Percentiles rank a stretch among this genome's conserved stretches.
Evolutionary conservation across 2,797 vertebrate genomes (phyloP).

Genomic region (Loriculus beryllinus): DNA sequence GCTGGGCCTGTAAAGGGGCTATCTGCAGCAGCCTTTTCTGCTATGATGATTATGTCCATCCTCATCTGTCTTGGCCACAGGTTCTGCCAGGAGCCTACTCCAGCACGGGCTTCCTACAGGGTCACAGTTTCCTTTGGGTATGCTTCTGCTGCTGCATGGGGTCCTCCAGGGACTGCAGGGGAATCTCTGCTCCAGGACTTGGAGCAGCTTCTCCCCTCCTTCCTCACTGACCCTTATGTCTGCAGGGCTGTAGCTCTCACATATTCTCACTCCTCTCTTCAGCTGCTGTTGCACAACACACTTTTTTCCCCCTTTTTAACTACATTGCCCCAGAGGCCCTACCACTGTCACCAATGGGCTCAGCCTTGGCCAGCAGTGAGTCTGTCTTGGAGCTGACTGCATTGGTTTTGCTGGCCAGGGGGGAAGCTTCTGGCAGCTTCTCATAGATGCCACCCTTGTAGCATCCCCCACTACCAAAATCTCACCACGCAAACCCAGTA

Average conservation of each 20-base stretch:
- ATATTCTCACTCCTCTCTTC: neutral
- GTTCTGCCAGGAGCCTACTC: neutral
- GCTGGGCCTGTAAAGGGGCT: neutral
- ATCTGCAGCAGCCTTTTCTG: neutral
- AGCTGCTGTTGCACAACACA: neutral
- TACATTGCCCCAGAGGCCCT: neutral
- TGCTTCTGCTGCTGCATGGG: neutral
- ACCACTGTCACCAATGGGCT: neutral
- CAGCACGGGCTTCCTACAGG: neutral
- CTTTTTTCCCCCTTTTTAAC: neutral
- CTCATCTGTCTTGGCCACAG: neutral
- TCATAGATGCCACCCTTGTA: neutral
- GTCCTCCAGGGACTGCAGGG: neutral
- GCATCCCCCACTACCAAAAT: neutral
- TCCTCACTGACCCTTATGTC: neutral
- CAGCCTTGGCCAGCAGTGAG: rapidly evolving
- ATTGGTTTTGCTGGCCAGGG: neutral
- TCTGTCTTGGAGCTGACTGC: neutral
- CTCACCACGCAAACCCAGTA: neutral
- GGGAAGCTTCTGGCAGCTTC: neutral
- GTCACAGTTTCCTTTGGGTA: neutral
- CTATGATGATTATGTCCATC: neutral
- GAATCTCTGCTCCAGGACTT: neutral
- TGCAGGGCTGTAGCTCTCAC: neutral
- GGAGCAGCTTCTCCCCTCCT: neutral